phyloP scores from a whole-genome alignment of 2,888 invertebrate species.

The Troides aeacus region DNA sequence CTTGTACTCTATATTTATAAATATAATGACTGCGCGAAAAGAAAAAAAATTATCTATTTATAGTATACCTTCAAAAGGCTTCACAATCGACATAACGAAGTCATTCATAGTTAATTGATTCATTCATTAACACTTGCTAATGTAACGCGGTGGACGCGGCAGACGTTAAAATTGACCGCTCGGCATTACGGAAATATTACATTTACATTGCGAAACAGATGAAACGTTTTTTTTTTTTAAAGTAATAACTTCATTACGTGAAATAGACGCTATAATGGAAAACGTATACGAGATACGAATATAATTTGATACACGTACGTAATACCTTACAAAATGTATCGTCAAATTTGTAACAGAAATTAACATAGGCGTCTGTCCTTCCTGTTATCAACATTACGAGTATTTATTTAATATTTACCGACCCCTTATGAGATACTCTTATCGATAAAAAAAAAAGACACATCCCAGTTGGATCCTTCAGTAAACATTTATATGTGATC shows the following conservation, averaged over 20 bases:
- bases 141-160: constrained; percentile 11
- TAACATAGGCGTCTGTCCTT: too few species aligned
- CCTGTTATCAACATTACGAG: too few species aligned
- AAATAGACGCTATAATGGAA: not conserved
- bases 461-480: too few species aligned
- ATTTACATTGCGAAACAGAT: constrained; percentile 10
- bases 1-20: too few species aligned
- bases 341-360: too few species aligned
- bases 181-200: constrained; percentile 20
- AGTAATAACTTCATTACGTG: not conserved
- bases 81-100: constrained; percentile 24
- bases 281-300: not conserved
- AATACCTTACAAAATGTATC: too few species aligned
- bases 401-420: too few species aligned
- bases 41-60: not conserved
- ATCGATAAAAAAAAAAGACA: too few species aligned
- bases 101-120: constrained; percentile 49
- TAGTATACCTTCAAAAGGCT: constrained; percentile 12
- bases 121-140: constrained; percentile 46
- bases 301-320: too few species aligned
- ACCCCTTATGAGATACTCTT: too few species aligned
- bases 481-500: too few species aligned
- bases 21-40: too few species aligned
- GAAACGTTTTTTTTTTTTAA: constrained; percentile 7
- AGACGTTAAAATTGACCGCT: constrained; percentile 24